Percentiles rank a stretch among this genome's conserved stretches.
phyloP scores from a whole-genome alignment of 2,113 vertebrate species.

The Myodes glareolus region DNA sequence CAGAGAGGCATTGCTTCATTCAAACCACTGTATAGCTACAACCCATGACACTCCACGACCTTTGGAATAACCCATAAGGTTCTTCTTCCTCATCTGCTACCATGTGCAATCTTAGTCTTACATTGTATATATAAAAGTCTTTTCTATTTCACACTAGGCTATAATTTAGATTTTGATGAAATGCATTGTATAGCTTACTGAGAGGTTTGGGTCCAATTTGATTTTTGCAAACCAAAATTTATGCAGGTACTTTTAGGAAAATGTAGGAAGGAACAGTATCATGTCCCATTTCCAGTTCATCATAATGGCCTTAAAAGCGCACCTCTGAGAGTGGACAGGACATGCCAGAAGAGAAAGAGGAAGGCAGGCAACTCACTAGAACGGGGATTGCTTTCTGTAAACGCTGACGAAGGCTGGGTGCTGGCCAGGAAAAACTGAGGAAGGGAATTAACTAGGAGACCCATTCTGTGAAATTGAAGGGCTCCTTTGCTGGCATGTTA shows the following conservation, averaged over 20 bases:
- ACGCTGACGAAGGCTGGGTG: neutral
- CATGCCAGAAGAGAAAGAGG: neutral
- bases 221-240: slow-evolving; percentile 37
- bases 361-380: neutral
- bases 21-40: neutral
- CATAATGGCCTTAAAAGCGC: neutral
- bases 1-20: neutral
- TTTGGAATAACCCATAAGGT: neutral
- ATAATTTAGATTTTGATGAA: neutral
- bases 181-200: neutral
- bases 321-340: neutral
- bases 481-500: neutral
- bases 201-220: neutral
- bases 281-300: slow-evolving; percentile 8
- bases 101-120: neutral
- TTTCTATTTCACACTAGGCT: slow-evolving; percentile 11
- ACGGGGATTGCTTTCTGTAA: slow-evolving; percentile 7
- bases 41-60: neutral
- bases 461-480: neutral
- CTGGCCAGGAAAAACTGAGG: neutral
- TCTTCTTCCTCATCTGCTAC: neutral
- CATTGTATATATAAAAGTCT: neutral
- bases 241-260: slow-evolving; percentile 16
- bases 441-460: neutral
- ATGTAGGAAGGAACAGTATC: neutral